Percentiles rank a stretch among this genome's conserved stretches.
Conservation (phyloP, 1,140 invertebrate species). For the Arctopsyche grandis region DNA sequence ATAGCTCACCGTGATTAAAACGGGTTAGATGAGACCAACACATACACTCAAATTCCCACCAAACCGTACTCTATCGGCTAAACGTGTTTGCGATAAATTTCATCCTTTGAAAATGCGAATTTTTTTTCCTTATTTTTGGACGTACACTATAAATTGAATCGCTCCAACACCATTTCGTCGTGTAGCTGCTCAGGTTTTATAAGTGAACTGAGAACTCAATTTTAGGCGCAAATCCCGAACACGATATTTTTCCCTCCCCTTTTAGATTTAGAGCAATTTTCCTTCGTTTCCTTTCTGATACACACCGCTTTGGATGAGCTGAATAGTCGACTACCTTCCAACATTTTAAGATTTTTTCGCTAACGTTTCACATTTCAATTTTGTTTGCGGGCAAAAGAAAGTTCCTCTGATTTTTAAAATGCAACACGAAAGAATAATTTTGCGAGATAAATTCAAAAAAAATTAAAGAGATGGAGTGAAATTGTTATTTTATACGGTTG, state of each 20-base stretch:
- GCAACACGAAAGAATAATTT: background rate
- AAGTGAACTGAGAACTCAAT: conserved; percentile 6
- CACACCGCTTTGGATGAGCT: background rate
- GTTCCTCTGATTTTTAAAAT: background rate
- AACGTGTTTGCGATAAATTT: background rate
- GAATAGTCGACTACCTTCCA: background rate
- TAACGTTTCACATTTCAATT: background rate
- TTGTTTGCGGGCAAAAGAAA: background rate
- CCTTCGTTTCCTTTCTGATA: background rate
- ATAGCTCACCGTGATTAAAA: conserved; percentile 45
- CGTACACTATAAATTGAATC: background rate
- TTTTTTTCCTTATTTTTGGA: background rate
- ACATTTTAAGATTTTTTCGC: background rate
- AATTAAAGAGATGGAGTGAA: background rate
- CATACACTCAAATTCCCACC: background rate
- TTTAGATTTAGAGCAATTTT: background rate
- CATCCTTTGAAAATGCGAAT: background rate
- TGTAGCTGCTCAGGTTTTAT: background rate
- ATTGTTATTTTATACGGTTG: conserved; percentile 28
- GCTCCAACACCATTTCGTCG: background rate
- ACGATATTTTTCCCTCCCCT: background rate
- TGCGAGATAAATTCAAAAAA: background rate
- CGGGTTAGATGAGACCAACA: conserved; percentile 5
- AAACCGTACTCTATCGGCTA: too few species aligned
- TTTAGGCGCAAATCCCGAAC: conserved; percentile 15